Base-by-base conservation (phyloP, 1,140 invertebrate species). In the Mactra quadrangularis region DNA sequence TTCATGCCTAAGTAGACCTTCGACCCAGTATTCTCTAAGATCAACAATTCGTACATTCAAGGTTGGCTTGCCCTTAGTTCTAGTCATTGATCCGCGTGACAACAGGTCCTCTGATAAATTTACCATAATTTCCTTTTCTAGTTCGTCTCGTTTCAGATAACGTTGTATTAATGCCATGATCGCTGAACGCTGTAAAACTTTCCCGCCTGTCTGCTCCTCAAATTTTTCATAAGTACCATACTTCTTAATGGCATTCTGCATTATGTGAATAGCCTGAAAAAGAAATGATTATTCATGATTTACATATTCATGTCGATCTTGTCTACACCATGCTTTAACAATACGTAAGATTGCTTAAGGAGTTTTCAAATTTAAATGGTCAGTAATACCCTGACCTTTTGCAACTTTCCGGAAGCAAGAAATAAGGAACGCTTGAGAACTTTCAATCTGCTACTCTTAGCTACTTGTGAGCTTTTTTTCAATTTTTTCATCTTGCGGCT, bases 191-290 rank as follows among this genome's bases (percentile, higher is more conserved):
- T 76, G 77, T 27, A 92, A 62, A 41, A 89, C 71, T 45, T 84
- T 85, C 13, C 91, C 90, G 2, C 91, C 91, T 19, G 89, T 88
- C 27, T 86, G 81, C 60, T 87, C 85, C 59, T 90, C 91, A 91
- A 91, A 92, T n/a, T 87, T 64, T 82, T 92, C 91, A 87, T 90
- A 92, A 33, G 59, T 86, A 35, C 91, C 91, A 83, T 91, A 91
- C 19, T 85, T 74, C 4, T 84, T 74, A 22, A 91, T 85, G 27
- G 89, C 86, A 57, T 78, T 85, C 35, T 91, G 85, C 89, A 92
- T 89, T 50, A 92, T 91, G 0, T 86, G 62, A 9, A 90, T 85
- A 31, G 90, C 90, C 90, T 92, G 84, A 47, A 85, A 82, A 25
- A 25, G 62, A 27, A 75, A 31, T 70, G 47, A 66, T 19, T 35